Conservation (phyloP, 2,888 invertebrate species). For the Erpobdella octoculata region DNA sequence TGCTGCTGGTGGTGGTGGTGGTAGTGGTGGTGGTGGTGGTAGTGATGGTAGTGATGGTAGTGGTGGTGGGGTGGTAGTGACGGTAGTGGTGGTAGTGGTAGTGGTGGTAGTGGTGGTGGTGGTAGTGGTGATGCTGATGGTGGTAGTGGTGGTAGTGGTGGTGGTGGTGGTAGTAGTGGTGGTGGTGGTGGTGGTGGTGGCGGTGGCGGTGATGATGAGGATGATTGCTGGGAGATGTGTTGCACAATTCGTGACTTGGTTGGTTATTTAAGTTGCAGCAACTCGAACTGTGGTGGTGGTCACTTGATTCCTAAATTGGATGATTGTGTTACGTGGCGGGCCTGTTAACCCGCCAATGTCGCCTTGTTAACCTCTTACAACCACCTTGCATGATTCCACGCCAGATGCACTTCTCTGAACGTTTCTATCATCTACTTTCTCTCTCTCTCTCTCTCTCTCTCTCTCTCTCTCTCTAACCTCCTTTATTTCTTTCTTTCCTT, state of each 20-base stretch:
- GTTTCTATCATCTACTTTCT: conserved; percentile 1
- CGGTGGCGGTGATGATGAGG: conserved; percentile 16
- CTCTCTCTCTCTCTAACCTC: conserved; percentile 8
- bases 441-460: conserved; percentile 22
- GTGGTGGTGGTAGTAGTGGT: neutral
- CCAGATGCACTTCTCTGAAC: conserved; percentile 9
- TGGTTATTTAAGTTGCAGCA: neutral
- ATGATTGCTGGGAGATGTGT: neutral
- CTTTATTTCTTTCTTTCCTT: no score
- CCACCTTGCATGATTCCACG: conserved; percentile 16
- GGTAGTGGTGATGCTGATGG: conserved; percentile 16
- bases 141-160: neutral
- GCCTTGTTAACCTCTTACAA: conserved; percentile 17
- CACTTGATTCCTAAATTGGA: conserved; percentile 4
- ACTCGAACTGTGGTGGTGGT: neutral
- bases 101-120: conserved; percentile 24
- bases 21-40: conserved; percentile 20
- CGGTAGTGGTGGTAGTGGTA: conserved; percentile 10
- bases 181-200: neutral
- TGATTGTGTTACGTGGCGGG: conserved; percentile 17
- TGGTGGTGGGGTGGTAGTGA: conserved; percentile 6
- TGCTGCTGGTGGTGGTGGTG: no score
- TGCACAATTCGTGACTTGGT: neutral
- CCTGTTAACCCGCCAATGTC: conserved; percentile 10
- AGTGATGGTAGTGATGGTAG: conserved; percentile 25